Evolutionary conservation across 2,888 invertebrate species (phyloP).

Genomic region (Clistopyga incitator): DNA sequence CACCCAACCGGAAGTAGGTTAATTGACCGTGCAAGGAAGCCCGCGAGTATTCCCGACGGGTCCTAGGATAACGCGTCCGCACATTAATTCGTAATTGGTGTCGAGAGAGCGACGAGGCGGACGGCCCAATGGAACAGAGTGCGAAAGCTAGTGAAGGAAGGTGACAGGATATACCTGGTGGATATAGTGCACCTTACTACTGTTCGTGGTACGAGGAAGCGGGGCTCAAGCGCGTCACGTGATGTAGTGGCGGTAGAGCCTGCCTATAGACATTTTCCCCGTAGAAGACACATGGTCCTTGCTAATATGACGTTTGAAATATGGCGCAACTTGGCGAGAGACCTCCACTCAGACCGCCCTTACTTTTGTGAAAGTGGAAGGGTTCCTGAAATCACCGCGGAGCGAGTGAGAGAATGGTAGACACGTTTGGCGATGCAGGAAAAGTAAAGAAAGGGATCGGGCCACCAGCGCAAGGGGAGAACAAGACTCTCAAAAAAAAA

Average conservation of each 20-base stretch:
- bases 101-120: constrained; percentile 59
- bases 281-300: constrained; percentile 80
- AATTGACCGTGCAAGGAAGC: constrained; percentile 75
- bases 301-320: constrained; percentile 82
- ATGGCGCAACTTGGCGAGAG: constrained; percentile 74
- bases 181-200: constrained; percentile 24
- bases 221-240: constrained; percentile 72
- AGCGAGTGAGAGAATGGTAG: constrained; percentile 28
- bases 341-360: constrained; percentile 40
- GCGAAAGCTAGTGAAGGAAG: constrained; percentile 67
- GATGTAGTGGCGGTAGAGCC: constrained; percentile 77
- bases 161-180: constrained; percentile 74
- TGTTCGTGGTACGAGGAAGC: constrained; percentile 48
- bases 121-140: background rate
- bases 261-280: constrained; percentile 79
- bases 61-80: constrained; percentile 74
- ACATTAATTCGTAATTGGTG: constrained; percentile 80
- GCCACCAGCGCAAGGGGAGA: background rate
- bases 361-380: constrained; percentile 24
- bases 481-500: background rate
- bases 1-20: constrained; percentile 73
- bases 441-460: constrained; percentile 29
- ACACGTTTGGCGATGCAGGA: constrained; percentile 28
- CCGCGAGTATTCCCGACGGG: constrained; percentile 71
- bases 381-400: constrained; percentile 44